These are phyloP conservation scores for Odontocolon sp. DNA, from an alignment of 2,888 invertebrate genomes.

Conservation along the genomic window DNA sequence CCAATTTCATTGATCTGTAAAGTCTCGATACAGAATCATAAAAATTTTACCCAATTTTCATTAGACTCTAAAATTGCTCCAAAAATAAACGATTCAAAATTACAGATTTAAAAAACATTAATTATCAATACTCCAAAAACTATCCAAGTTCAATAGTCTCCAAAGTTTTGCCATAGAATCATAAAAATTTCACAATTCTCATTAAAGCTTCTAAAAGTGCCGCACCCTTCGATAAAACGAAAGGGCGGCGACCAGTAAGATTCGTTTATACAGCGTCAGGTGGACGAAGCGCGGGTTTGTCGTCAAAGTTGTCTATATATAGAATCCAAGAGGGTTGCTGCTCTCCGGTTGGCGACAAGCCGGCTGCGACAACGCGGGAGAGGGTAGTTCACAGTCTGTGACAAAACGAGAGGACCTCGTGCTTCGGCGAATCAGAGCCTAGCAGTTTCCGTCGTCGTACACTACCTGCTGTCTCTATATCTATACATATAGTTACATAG, in stretches of 20 bases:
- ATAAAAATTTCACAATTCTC: too few species aligned
- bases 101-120: too few species aligned
- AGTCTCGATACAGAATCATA: too few species aligned
- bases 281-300: conserved; percentile 49
- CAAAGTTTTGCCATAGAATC: too few species aligned
- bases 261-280: conserved; percentile 17
- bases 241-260: conserved; percentile 66
- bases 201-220: conserved; percentile 13
- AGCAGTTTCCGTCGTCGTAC: neutral
- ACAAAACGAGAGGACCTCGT: conserved; percentile 48
- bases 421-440: conserved; percentile 73
- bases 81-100: too few species aligned
- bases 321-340: conserved; percentile 28
- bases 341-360: conserved; percentile 66
- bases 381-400: conserved; percentile 39
- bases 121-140: too few species aligned
- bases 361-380: conserved; percentile 60
- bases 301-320: conserved; percentile 32
- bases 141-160: too few species aligned
- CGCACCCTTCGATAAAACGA: conserved; percentile 49
- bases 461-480: neutral
- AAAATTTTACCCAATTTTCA: too few species aligned
- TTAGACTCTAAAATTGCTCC: too few species aligned
- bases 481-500: neutral
- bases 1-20: too few species aligned